phyloP scores from a whole-genome alignment of 2,113 vertebrate genomes.

The Shinisaurus crocodilurus region DNA sequence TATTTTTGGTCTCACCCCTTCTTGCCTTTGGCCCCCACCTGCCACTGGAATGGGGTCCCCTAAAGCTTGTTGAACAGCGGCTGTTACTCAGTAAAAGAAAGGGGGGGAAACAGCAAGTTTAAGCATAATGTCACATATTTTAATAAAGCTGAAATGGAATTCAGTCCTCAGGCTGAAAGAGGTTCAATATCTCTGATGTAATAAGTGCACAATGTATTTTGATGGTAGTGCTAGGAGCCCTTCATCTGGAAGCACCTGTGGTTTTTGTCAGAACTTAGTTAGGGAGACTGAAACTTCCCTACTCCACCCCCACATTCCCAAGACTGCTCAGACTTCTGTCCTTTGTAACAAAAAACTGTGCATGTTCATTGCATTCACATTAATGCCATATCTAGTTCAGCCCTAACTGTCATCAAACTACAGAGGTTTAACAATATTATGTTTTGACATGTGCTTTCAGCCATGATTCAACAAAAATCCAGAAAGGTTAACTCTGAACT shows the following conservation, averaged over 20 bases:
- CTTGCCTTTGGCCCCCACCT: too few relatives aligned
- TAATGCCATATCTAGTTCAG: neutral
- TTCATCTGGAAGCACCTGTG: too few relatives aligned
- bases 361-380: neutral
- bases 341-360: neutral
- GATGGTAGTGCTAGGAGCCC: too few relatives aligned
- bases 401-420: neutral
- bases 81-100: conserved; percentile 32
- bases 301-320: neutral
- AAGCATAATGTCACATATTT: conserved; percentile 50
- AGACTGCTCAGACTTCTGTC: neutral
- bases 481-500: neutral
- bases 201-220: too few relatives aligned
- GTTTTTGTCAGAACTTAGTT: neutral
- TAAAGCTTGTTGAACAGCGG: conserved; percentile 36
- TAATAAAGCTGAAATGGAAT: neutral
- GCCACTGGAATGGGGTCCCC: too few relatives aligned
- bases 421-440: neutral
- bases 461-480: neutral
- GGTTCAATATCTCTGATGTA: too few relatives aligned
- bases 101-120: conserved; percentile 31
- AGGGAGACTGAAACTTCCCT: neutral
- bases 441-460: conserved; percentile 38
- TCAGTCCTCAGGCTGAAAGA: too few relatives aligned
- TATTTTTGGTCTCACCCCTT: too few relatives aligned